Conservation (phyloP, 2,888 invertebrate species). For the Xylota sylvarum region DNA sequence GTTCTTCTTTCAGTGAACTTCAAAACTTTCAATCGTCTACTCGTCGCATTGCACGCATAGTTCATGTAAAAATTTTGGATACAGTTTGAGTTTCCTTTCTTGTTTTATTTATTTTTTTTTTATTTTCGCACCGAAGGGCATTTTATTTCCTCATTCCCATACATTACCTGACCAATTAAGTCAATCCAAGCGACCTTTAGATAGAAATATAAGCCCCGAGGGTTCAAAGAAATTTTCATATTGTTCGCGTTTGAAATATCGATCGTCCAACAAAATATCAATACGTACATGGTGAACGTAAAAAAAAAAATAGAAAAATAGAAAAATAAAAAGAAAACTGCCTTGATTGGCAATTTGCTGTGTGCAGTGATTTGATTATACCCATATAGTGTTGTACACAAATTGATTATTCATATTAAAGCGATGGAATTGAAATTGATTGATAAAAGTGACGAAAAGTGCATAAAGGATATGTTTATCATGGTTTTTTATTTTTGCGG, state of each 20-base stretch:
- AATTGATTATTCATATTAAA: constrained; percentile 1
- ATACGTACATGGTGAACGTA: constrained; percentile 45
- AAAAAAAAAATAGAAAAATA: constrained; percentile 15
- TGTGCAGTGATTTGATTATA: constrained; percentile 44
- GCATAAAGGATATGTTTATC: constrained; percentile 41
- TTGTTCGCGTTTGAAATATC: constrained; percentile 62
- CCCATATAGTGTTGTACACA: neutral
- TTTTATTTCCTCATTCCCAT: neutral
- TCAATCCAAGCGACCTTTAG: constrained; percentile 1
- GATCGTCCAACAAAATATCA: constrained; percentile 62
- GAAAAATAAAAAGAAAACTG: constrained; percentile 13
- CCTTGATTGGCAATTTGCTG: constrained; percentile 20
- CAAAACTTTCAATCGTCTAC: constrained; percentile 56
- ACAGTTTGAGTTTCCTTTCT: constrained; percentile 20
- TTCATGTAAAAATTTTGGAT: constrained; percentile 45
- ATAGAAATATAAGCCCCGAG: constrained; percentile 12
- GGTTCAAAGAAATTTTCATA: constrained; percentile 42
- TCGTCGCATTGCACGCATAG: constrained; percentile 19
- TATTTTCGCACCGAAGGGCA: neutral
- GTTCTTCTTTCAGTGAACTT: constrained; percentile 67
- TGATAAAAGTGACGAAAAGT: constrained; percentile 48
- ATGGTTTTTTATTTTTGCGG: constrained; percentile 11
- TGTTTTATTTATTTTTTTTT: constrained; percentile 19
- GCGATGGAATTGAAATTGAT: constrained; percentile 22
- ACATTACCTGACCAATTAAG: constrained; percentile 8